Evolutionary conservation across 2,888 invertebrate genomes (phyloP), one percentile per base, ranked within the genome.

Genomic region (Scaptomyza cyrtandrae): DNA sequence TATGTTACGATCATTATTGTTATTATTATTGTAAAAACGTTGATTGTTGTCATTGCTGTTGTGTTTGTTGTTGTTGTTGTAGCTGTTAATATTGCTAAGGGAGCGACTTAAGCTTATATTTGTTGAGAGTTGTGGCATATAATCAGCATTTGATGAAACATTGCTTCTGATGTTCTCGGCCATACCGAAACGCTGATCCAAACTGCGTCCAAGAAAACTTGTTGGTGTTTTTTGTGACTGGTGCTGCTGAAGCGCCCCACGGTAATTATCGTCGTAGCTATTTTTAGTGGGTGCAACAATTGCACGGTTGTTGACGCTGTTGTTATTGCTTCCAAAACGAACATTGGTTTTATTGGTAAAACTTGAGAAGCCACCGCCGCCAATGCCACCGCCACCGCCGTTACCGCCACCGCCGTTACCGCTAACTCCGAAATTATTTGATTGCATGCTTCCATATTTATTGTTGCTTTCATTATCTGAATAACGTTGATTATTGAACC

Each of bases 391-490:
- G 6, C 44, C 44, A 24, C 41, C 11, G 6, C 45, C 10, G 9
- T 4, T 16, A 3, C 35, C 6, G 9, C 45, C 27, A 13, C n/a
- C 19, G 19, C 19, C 19, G 2, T 19, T 19, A 19, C 19, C n/a
- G 13, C 35, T 37, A 9, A 13, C 31, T 11, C 45, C 57, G 6
- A 27, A 54, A 19, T 61, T 73, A 52, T 44, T 63, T 6, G 61
- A 35, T 57, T 67, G 72, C 57, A 55, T 19, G 29, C 35, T 52
- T 35, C 54, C 50, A 59, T 68, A 73, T 58, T 73, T 72, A 46
- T 31, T 72, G 50, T 27, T 71, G 41, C 43, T 55, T 37, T 73
- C 72, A 39, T 31, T 44, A 58, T 69, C 57, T 1, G 39, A 2
- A 53, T 41, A 73, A 0, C 74, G 72, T 31, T 63, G 69, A 54